phyloP scores from a whole-genome alignment of 2,113 vertebrate genomes.

The Urocitellus parryii region DNA sequence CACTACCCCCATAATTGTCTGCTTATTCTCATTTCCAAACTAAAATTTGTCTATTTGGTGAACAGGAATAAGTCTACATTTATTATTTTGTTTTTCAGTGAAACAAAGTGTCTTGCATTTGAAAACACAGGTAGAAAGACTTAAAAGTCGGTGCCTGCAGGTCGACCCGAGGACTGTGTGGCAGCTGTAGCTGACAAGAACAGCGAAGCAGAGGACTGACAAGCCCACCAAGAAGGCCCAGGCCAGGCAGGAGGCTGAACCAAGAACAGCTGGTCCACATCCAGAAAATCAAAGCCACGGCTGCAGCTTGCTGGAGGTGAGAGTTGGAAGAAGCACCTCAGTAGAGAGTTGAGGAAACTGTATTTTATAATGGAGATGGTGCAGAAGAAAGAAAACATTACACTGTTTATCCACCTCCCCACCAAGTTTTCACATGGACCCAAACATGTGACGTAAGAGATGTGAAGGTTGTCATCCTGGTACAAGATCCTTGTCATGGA shows the following conservation, averaged over 20 bases:
- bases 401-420: conserved; percentile 92
- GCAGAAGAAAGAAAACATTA: conserved; percentile 90
- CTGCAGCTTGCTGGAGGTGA: conserved; percentile 87
- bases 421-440: conserved; percentile 97
- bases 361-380: conserved; percentile 94
- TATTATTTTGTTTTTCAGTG: conserved; percentile 1
- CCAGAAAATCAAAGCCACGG: conserved; percentile 90
- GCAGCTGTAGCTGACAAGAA: neutral
- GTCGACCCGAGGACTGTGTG: conserved; percentile 44
- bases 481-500: conserved; percentile 98
- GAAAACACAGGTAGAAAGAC: neutral
- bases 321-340: conserved; percentile 89
- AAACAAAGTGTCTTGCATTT: neutral
- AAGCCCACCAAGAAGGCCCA: conserved; percentile 88
- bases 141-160: conserved; percentile 57
- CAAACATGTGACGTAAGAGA: conserved; percentile 93
- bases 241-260: conserved; percentile 81
- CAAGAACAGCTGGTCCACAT: conserved; percentile 90
- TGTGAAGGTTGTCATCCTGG: conserved; percentile 97
- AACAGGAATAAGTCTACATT: neutral
- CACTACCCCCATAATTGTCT: neutral
- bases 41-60: neutral
- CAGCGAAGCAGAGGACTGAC: conserved; percentile 40
- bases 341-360: conserved; percentile 89
- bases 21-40: neutral